Evolutionary conservation across 2,113 vertebrate species (phyloP).

Genomic region (Calidris pygmaea): DNA sequence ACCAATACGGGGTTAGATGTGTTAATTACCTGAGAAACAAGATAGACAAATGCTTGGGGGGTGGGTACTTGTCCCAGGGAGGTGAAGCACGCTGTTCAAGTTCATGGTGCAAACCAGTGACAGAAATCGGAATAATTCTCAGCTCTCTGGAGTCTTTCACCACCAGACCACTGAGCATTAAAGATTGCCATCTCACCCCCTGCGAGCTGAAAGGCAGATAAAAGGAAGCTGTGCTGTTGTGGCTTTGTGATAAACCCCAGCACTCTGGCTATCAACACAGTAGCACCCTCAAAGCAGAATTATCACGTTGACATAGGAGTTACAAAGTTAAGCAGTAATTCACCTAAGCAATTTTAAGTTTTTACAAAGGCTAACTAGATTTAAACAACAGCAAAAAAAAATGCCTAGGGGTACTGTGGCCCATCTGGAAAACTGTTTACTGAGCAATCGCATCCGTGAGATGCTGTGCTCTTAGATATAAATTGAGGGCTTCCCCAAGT

Average conservation of each 20-base stretch:
- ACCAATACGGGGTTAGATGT: neutral
- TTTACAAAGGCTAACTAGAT: neutral
- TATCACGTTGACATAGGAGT: neutral
- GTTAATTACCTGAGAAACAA: neutral
- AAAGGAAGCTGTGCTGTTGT: neutral
- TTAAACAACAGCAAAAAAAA: neutral
- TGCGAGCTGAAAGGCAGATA: neutral
- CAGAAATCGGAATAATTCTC: neutral
- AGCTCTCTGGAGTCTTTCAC: neutral
- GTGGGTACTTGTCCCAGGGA: neutral
- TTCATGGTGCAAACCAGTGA: neutral
- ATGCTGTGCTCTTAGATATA: neutral
- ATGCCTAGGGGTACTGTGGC: neutral
- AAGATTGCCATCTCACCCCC: neutral
- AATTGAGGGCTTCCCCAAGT: neutral
- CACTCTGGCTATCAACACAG: neutral
- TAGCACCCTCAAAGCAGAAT: neutral
- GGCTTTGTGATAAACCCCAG: neutral
- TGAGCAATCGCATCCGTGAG: neutral
- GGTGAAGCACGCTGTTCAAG: neutral
- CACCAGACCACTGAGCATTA: neutral
- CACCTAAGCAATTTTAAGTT: neutral
- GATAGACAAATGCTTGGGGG: neutral
- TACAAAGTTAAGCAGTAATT: constrained; percentile 8
- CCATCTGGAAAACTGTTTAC: neutral